These are phyloP conservation scores for Gyrodactylus bullatarudis DNA, from an alignment of 1,140 invertebrate genomes.

Conservation along the genomic window DNA sequence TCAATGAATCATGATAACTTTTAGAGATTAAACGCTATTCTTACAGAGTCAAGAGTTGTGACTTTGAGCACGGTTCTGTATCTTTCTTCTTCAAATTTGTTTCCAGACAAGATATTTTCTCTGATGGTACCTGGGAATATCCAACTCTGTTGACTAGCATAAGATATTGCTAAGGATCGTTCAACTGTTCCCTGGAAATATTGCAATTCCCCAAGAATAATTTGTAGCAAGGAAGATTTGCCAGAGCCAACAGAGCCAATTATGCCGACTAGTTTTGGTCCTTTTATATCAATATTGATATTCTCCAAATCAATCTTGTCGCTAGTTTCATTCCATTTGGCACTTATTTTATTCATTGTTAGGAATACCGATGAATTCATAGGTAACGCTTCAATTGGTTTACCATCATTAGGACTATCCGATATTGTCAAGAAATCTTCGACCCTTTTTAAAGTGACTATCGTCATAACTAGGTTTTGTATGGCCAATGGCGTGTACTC, in stretches of 20 bases:
- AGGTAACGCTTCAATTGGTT: background rate
- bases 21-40: no score
- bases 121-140: conserved; percentile 56
- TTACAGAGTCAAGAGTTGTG: conserved; percentile 21
- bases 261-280: background rate
- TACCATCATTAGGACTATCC: background rate
- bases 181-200: conserved; percentile 19
- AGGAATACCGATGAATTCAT: background rate
- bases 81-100: conserved; percentile 30
- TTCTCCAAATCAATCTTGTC: background rate
- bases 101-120: conserved; percentile 48
- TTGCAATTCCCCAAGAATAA: conserved; percentile 55
- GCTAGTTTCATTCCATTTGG: no score
- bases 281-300: background rate
- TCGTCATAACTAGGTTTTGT: background rate
- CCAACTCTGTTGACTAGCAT: conserved; percentile 42
- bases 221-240: conserved; percentile 50
- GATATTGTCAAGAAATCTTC: background rate
- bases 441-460: background rate
- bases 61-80: conserved; percentile 49
- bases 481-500: background rate
- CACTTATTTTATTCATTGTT: background rate
- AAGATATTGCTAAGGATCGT: background rate
- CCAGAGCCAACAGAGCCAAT: conserved; percentile 46
- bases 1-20: no score